phyloP scores from a whole-genome alignment of 2,113 vertebrate species.

The Carettochelys insculpta region DNA sequence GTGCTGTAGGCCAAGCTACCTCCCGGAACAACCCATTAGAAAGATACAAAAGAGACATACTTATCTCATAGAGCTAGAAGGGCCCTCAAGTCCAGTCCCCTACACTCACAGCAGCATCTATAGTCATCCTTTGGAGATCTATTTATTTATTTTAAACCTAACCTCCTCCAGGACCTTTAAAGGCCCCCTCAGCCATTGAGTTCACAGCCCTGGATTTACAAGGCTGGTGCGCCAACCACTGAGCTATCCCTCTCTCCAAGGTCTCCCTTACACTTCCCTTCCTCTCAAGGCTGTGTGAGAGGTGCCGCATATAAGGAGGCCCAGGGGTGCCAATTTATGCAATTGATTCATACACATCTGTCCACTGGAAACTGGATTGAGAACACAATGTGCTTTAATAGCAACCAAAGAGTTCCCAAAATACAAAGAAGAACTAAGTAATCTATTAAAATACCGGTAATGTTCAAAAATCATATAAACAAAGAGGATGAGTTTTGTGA shows the following conservation, averaged over 20 bases:
- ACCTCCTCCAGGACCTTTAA: no score
- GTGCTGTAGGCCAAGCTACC: background rate
- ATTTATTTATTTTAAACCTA: no score
- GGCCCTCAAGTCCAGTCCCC: no score
- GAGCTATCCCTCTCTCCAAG: no score
- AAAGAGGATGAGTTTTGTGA: background rate
- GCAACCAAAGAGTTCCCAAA: background rate
- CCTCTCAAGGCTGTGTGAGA: background rate
- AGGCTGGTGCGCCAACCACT: no score
- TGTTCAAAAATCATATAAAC: constrained; percentile 10
- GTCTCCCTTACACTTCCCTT: background rate
- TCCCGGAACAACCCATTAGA: background rate
- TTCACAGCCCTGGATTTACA: no score
- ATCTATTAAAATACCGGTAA: background rate
- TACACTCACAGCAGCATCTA: no score
- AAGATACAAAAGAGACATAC: background rate
- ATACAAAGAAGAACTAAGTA: constrained; percentile 31
- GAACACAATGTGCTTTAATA: constrained; percentile 14
- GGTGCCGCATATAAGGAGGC: background rate
- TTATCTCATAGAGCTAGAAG: no score
- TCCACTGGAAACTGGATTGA: background rate
- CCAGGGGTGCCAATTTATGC: background rate
- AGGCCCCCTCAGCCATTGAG: no score
- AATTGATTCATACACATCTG: background rate
- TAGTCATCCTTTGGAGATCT: no score